A percentile compares a stretch with the other conserved stretches of the same genome.
These are phyloP conservation scores for Erinaceus europaeus DNA, from an alignment of 2,113 vertebrate species.

Conservation along the genomic window DNA sequence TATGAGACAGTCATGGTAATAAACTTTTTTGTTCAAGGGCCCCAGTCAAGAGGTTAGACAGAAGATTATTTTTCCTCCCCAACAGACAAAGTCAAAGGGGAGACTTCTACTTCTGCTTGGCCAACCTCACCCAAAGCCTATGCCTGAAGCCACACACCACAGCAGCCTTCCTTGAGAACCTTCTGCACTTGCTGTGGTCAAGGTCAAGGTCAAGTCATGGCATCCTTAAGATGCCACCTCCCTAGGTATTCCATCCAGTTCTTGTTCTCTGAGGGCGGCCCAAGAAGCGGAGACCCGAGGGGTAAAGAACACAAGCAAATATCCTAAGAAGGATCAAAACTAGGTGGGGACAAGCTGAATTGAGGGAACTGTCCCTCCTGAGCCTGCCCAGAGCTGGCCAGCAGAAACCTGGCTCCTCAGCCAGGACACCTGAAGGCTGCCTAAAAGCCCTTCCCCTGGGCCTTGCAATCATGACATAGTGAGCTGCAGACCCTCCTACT, in stretches of 20 bases:
- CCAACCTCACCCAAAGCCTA: not conserved
- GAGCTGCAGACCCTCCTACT: conserved; percentile 70
- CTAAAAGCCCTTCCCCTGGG: not conserved
- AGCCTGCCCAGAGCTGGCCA: not conserved
- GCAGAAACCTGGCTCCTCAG: not conserved
- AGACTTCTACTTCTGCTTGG: not conserved
- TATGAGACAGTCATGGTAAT: not conserved
- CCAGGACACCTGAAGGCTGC: not conserved
- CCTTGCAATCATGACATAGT: conserved; percentile 46
- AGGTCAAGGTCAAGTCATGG: not conserved
- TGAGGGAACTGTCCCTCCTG: conserved; percentile 23
- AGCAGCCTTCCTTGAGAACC: not conserved
- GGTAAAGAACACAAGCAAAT: conserved; percentile 30
- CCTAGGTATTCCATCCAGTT: not conserved
- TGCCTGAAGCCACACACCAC: not conserved
- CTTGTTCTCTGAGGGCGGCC: conserved; percentile 10
- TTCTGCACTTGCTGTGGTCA: not conserved
- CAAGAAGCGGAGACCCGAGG: not conserved
- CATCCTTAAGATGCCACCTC: not conserved
- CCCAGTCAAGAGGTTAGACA: not conserved
- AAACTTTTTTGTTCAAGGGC: not conserved
- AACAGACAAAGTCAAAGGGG: not conserved
- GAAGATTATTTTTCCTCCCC: not conserved
- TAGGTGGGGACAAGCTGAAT: conserved; percentile 48
- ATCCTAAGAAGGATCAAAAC: conserved; percentile 13